Conservation (phyloP, 2,888 invertebrate genomes). For the Yponomeuta sedellus region DNA sequence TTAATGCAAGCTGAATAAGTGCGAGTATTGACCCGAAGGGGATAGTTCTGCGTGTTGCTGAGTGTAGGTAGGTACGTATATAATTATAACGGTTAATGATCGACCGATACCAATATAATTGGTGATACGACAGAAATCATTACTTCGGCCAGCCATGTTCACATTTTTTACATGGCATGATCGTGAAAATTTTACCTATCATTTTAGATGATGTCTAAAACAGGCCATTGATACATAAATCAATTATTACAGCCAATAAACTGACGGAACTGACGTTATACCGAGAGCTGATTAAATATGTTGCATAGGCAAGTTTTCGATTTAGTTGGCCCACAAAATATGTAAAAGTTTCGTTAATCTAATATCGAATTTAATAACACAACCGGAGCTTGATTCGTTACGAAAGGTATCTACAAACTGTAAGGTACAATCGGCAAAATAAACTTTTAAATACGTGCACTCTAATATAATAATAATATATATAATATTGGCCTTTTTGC, state of each 20-base stretch:
- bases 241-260: not conserved
- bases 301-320: not conserved
- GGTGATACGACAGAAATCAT: conserved; percentile 11
- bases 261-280: not conserved
- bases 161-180: not conserved
- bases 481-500: no score
- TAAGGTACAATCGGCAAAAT: no score
- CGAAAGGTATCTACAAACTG: no score
- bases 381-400: not conserved
- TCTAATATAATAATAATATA: no score
- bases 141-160: not conserved
- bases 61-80: conserved; percentile 8
- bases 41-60: no score
- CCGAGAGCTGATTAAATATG: not conserved
- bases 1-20: no score
- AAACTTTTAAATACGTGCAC: no score
- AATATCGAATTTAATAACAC: not conserved
- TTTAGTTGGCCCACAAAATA: not conserved
- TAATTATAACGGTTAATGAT: conserved; percentile 15
- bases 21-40: no score
- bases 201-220: not conserved
- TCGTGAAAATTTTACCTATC: not conserved
- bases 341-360: not conserved
- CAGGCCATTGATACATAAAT: not conserved
- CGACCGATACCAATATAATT: conserved; percentile 26